phyloP scores from a whole-genome alignment of 2,113 vertebrate genomes.

The Cercopithecus mona region DNA sequence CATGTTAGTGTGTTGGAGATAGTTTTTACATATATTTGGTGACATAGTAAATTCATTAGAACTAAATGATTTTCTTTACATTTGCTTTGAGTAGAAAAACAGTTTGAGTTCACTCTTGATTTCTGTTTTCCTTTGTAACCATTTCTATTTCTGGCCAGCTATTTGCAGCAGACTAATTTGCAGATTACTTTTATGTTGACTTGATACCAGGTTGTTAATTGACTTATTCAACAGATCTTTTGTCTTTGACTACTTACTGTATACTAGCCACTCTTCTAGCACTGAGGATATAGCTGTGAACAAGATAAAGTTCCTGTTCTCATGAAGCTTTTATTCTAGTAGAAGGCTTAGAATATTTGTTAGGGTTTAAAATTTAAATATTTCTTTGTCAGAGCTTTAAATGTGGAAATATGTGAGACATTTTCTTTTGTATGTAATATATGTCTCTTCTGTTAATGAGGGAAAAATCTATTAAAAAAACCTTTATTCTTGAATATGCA shows the following conservation, averaged over 20 bases:
- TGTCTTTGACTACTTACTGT: background rate
- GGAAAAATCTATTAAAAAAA: background rate
- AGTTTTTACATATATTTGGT: background rate
- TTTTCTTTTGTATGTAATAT: background rate
- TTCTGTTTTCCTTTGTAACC: constrained; percentile 29
- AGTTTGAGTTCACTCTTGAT: background rate
- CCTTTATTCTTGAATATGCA: background rate
- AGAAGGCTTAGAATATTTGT: constrained; percentile 20
- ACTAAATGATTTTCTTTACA: background rate
- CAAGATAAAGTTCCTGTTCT: background rate
- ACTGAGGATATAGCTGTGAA: background rate
- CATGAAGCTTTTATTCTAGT: background rate
- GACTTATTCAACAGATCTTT: background rate
- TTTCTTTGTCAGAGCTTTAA: constrained; percentile 20
- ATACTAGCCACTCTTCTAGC: background rate
- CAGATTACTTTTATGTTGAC: constrained; percentile 24
- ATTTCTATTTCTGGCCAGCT: background rate
- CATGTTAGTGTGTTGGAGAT: background rate
- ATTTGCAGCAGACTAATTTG: background rate
- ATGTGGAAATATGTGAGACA: background rate
- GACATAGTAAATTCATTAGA: background rate
- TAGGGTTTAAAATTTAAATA: background rate
- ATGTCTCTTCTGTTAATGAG: background rate
- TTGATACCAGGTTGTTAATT: background rate
- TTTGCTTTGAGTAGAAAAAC: constrained; percentile 1